These are phyloP conservation scores for Centroberyx gerrardi DNA, from an alignment of 2,797 vertebrate species.

Conservation along the genomic window DNA sequence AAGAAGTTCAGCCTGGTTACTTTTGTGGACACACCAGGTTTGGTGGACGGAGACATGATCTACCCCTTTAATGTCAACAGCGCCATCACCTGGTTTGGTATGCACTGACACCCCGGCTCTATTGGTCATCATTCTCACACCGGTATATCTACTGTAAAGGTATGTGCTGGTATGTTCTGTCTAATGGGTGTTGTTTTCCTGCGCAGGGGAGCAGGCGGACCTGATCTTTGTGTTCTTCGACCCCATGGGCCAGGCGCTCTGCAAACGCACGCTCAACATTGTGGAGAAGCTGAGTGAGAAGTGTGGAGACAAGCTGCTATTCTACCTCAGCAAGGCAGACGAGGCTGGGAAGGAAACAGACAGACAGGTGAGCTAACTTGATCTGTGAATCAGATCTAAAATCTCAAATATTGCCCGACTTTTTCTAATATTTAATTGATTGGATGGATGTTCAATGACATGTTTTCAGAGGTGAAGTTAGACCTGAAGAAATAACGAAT, in stretches of 20 bases:
- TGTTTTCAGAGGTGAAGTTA: neutral
- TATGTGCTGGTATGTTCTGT: neutral
- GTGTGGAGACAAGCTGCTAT: slow-evolving; percentile 85
- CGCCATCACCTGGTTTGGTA: slow-evolving; percentile 87
- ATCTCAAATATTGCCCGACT: neutral
- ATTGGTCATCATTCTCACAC: neutral
- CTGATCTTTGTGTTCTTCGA: slow-evolving; percentile 89
- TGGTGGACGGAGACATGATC: slow-evolving; percentile 89
- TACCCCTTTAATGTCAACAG: slow-evolving; percentile 88
- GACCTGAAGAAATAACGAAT: neutral
- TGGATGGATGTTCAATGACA: neutral
- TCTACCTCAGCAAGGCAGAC: slow-evolving; percentile 89
- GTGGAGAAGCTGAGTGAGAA: slow-evolving; percentile 88
- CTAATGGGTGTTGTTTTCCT: neutral
- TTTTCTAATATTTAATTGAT: neutral
- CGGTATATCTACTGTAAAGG: neutral
- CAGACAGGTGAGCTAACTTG: slow-evolving; percentile 78
- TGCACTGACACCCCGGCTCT: slow-evolving; percentile 25
- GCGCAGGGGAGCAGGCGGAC: slow-evolving; percentile 86
- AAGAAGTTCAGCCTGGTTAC: slow-evolving; percentile 90
- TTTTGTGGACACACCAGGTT: slow-evolving; percentile 88
- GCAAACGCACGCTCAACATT: slow-evolving; percentile 89
- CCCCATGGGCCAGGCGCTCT: slow-evolving; percentile 89
- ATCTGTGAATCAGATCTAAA: neutral
- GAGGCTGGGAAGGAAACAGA: slow-evolving; percentile 87